These are phyloP conservation scores for Drosophila trapezifrons DNA, from an alignment of 1,140 invertebrate genomes.

Conservation along the genomic window DNA sequence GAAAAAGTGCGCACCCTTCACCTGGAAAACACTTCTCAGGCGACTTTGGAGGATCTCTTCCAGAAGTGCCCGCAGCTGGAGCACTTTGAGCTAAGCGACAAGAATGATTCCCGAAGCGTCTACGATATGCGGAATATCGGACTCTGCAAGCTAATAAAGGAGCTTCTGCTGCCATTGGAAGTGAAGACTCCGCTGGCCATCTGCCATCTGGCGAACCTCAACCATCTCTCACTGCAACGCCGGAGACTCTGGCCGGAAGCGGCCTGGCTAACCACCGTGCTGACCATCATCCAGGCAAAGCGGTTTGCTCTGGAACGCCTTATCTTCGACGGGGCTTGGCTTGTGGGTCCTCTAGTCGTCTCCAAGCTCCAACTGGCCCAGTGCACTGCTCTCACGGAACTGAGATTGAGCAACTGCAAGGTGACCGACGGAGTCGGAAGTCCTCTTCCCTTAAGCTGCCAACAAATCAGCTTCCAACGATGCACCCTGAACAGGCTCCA, in stretches of 20 bases:
- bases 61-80: conserved; percentile 21
- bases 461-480: conserved; percentile 12
- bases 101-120: neutral
- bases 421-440: conserved; percentile 1
- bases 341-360: conserved; percentile 26
- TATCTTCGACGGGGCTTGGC: conserved; percentile 49
- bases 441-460: conserved; percentile 40
- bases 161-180: conserved; percentile 39
- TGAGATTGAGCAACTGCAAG: conserved; percentile 52
- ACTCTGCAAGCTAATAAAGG: conserved; percentile 20
- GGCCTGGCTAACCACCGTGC: conserved; percentile 44
- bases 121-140: conserved; percentile 19
- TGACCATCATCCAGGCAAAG: conserved; percentile 37
- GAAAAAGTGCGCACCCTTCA: conserved; percentile 5
- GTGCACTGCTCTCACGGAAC: conserved; percentile 43
- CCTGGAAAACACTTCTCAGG: neutral
- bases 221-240: conserved; percentile 40
- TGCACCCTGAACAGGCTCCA: conserved; percentile 23
- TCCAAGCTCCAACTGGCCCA: conserved; percentile 24
- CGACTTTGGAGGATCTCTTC: conserved; percentile 33
- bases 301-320: conserved; percentile 26
- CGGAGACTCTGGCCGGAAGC: conserved; percentile 18
- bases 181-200: conserved; percentile 15
- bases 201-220: conserved; percentile 22
- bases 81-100: conserved; percentile 20